Conservation (phyloP, 2,797 vertebrate genomes). For the Sebastes minor region DNA sequence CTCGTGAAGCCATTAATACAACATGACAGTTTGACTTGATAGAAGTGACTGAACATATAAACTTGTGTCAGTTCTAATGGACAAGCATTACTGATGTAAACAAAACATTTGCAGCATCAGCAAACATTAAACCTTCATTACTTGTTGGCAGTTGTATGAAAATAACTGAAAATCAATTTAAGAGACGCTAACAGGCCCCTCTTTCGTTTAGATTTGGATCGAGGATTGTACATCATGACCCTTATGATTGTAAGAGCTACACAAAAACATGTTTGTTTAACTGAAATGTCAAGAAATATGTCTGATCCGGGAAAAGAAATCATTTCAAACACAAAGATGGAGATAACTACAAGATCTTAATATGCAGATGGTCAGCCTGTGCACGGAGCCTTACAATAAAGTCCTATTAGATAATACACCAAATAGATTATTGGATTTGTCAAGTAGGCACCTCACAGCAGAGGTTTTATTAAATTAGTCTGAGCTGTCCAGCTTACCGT, state of each 20-base stretch:
- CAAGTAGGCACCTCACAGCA: neutral
- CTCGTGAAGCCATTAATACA: neutral
- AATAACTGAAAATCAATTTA: neutral
- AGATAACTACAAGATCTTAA: neutral
- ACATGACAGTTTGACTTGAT: neutral
- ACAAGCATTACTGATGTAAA: neutral
- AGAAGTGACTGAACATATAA: neutral
- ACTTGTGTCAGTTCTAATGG: neutral
- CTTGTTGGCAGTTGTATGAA: neutral
- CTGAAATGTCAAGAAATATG: neutral
- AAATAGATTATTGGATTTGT: neutral
- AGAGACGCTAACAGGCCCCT: neutral
- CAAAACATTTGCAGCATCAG: neutral
- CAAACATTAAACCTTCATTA: neutral
- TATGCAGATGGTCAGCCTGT: neutral
- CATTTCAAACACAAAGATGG: neutral
- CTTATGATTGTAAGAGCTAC: neutral
- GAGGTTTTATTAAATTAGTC: neutral
- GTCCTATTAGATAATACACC: neutral
- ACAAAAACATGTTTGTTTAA: neutral
- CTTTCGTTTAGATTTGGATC: no score
- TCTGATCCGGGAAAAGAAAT: neutral
- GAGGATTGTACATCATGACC: no score
- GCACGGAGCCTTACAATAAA: neutral
- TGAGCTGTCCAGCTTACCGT: constrained; percentile 24